Evolutionary conservation across 2,888 invertebrate species (phyloP), one percentile per base, ranked within the genome.

Genomic region (Psococerastis gibbosa): DNA sequence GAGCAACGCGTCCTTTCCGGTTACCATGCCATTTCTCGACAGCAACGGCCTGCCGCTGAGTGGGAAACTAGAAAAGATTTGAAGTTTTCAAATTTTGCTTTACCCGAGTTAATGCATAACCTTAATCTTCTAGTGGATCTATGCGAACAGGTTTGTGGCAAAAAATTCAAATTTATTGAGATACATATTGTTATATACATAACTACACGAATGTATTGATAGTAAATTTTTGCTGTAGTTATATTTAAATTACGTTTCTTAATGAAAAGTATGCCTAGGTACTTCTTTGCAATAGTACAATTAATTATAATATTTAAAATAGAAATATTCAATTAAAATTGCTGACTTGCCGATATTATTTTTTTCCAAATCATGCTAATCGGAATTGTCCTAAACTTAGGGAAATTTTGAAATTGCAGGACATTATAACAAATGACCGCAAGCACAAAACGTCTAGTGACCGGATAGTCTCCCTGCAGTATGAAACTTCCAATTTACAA

Each of bases 21-120:
- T 1, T 94, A 94, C 60, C 89, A 91, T 61, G 91, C 92, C 1
- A 70, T 94, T 32, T 74, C 81, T 0, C 67, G 69, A 34, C 70
- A 72, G 48, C 68, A 72, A 52, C 63, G 65, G 47, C 60, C 62
- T 42, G 66, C 70, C 1, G 69, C 69, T 38, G 68, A 70, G 47
- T 52, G 68, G 76, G 56, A 66, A 58, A 55, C 67, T 70, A 57
- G 64, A 64, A 57, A 69, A 72, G 43, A 68, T 72, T 51, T 70
- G 70, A 47, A 71, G 70, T 56, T 54, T 50, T 66, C 70, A 1
- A 71, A 81, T 56, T 84, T 85, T 58, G 67, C 75, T 3, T 62
- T 95, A 49, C 94, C 95, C 0, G 94, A 95, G 60, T 70, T 98
- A 2, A 72, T 77, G 49, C 89, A 95, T 58, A 98, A 98, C 66